Evolutionary conservation across 2,797 vertebrate genomes (phyloP), one percentile per base, ranked within the genome.

Genomic region (Calcarius lapponicus): DNA sequence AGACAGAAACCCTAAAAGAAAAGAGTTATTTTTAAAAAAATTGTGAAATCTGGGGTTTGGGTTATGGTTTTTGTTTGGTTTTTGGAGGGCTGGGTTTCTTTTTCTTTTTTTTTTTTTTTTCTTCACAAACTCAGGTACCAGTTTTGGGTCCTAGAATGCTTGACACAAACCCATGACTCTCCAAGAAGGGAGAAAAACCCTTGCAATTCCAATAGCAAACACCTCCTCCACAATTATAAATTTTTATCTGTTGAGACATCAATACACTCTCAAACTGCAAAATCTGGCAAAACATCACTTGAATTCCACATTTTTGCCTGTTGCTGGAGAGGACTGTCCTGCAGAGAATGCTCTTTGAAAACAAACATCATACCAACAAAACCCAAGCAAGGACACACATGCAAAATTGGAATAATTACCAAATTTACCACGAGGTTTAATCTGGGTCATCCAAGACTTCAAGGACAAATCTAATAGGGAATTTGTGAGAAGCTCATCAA

Each of bases 81-180:
- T 80, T 47, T 43, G 32, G 9, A 50, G 9, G 5, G 7, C 17
- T 32, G 5, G 8, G 17, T 32, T 71, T 58, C 9, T 25, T 28
- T 54, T 19, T 0, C 4, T 24, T 22, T 16, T 2, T 38, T 2
- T 48, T 10, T 5, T 17, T 31, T 51, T 29, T 28, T 19, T 1
- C 18, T 18, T 75, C 34, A 70, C 26, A 58, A 90, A n/a, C 17
- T 62, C 24, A 45, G 32, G 29, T 48, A 36, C 13, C 42, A 36
- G 7, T 61, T 76, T 61, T 26, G 36, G 20, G 16, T 70, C 20
- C 26, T 38, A 40, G 21, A 73, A 53, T 42, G n/a, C 11, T 64
- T 66, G 31, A 66, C n/a, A 60, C 0, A 3, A 74, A 61, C 11
- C 10, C 36, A 69, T 2, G 5, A 66, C 6, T 71, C 29, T 82